phyloP scores from a whole-genome alignment of 2,113 vertebrate species.

The Kryptolebias marmoratus region DNA sequence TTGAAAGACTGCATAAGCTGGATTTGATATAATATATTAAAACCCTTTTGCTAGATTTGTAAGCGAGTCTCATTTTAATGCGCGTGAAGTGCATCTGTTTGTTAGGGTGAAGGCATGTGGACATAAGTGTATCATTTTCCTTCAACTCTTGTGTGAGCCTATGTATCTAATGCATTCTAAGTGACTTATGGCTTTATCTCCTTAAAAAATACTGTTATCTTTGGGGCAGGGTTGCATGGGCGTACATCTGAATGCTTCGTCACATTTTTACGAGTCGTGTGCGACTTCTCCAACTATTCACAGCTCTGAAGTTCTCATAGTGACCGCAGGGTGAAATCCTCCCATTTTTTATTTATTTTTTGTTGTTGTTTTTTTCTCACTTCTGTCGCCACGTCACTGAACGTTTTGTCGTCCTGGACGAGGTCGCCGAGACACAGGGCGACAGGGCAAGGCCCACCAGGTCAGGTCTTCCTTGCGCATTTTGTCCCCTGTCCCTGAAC shows the following conservation, averaged over 20 bases:
- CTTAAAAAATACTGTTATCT: slow-evolving; percentile 89
- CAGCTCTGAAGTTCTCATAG: slow-evolving; percentile 44
- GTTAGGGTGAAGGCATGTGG: slow-evolving; percentile 47
- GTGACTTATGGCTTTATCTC: slow-evolving; percentile 99
- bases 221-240: slow-evolving; percentile 61
- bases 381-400: slow-evolving; percentile 23
- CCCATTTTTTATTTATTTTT: no score
- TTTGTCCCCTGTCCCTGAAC: slow-evolving; percentile 50
- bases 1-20: slow-evolving; percentile 76
- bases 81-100: slow-evolving; percentile 25
- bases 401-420: slow-evolving; percentile 77
- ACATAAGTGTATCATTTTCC: slow-evolving; percentile 53
- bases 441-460: slow-evolving; percentile 81
- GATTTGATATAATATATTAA: slow-evolving; percentile 62
- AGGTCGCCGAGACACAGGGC: slow-evolving; percentile 58
- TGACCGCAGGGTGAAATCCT: slow-evolving; percentile 42
- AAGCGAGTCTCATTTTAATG: slow-evolving; percentile 62
- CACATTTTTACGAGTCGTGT: slow-evolving; percentile 58
- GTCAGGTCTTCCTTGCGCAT: slow-evolving; percentile 82
- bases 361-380: no score
- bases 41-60: slow-evolving; percentile 44
- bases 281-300: slow-evolving; percentile 39
- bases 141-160: slow-evolving; percentile 39
- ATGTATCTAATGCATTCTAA: slow-evolving; percentile 75
- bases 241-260: slow-evolving; percentile 57